phyloP scores from a whole-genome alignment of 2,113 vertebrate species.

The Neopipo cinnamomea region DNA sequence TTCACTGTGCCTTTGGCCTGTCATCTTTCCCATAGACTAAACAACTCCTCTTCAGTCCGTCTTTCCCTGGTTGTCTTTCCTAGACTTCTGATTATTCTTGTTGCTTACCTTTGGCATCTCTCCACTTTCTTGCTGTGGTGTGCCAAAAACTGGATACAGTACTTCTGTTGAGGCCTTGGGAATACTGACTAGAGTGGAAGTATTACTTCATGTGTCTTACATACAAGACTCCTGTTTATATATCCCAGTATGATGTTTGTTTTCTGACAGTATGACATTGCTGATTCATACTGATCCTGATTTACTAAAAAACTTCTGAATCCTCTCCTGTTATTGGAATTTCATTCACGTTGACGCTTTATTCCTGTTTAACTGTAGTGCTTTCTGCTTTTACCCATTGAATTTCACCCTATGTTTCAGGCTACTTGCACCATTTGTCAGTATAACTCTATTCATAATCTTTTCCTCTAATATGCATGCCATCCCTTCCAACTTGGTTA shows the following conservation, averaged over 20 bases:
- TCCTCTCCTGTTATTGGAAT: not conserved
- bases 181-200: not conserved
- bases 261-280: conserved; percentile 13
- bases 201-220: conserved; percentile 5
- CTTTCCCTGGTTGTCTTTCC: not conserved
- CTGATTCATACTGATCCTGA: conserved; percentile 14
- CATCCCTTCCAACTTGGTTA: not conserved
- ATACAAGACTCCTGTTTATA: not conserved
- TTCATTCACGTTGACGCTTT: not conserved
- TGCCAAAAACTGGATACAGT: conserved; percentile 20
- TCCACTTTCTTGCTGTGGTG: not conserved
- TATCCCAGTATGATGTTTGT: conserved; percentile 38
- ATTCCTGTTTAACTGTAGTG: not conserved
- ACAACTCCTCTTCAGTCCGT: not conserved
- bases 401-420: not conserved
- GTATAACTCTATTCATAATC: not conserved
- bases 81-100: not conserved
- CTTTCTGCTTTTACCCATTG: not conserved
- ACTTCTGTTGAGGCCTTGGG: not conserved
- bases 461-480: not conserved
- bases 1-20: not conserved
- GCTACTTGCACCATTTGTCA: not conserved
- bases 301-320: not conserved
- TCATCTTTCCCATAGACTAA: not conserved
- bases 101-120: conserved; percentile 39